Conservation (phyloP, 1,140 invertebrate species). For the Leguminivora glycinivorella region DNA sequence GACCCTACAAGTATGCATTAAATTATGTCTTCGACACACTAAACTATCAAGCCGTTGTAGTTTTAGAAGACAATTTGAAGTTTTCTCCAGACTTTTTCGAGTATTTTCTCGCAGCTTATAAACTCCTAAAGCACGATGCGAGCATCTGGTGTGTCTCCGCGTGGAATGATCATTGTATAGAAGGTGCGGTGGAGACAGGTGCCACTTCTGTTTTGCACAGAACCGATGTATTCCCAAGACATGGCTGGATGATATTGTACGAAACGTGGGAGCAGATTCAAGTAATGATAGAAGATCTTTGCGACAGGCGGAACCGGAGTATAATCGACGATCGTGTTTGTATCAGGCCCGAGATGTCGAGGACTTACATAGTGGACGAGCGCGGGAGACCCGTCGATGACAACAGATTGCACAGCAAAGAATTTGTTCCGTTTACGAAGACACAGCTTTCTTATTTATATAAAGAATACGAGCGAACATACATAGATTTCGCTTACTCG, state of each 20-base stretch:
- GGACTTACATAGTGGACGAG: neutral
- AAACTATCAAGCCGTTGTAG: neutral
- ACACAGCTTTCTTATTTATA: neutral
- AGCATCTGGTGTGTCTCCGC: slow-evolving; percentile 95
- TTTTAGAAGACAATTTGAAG: slow-evolving; percentile 95
- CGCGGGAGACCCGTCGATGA: neutral
- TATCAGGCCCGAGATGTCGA: neutral
- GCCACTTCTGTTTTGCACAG: slow-evolving; percentile 89
- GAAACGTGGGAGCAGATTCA: neutral
- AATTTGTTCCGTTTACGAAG: neutral
- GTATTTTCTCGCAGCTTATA: slow-evolving; percentile 96
- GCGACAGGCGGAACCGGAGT: neutral
- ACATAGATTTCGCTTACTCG: neutral
- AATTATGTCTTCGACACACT: neutral
- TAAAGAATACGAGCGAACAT: neutral
- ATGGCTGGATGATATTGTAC: slow-evolving; percentile 95
- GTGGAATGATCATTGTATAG: slow-evolving; percentile 99
- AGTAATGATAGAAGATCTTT: neutral
- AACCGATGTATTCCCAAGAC: slow-evolving; percentile 98
- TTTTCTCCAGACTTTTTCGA: slow-evolving; percentile 98
- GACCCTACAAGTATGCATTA: neutral
- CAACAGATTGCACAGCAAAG: neutral
- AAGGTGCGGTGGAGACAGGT: slow-evolving; percentile 87
- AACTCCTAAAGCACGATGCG: slow-evolving; percentile 89
- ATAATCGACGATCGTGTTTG: neutral